Base-by-base conservation (phyloP, 2,113 vertebrate species). In the Proterorhinus semilunaris region DNA sequence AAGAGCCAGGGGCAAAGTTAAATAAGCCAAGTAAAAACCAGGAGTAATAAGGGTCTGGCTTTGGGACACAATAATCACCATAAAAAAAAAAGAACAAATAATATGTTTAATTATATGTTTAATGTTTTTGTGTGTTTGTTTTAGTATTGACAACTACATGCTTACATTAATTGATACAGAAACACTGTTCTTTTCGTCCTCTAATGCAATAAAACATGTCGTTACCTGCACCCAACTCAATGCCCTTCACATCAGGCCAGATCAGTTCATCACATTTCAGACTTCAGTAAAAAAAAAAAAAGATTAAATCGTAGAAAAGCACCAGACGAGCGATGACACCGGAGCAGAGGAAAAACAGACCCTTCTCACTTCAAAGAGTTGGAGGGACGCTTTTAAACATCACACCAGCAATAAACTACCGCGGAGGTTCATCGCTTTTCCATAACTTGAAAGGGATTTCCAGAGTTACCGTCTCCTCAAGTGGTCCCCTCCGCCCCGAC, bases 311-410 rank as follows among this genome's bases (percentile, higher is more conserved):
- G 75, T 51, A 86, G 80, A 82, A 66, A 59, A 83, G 75, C 84
- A 90, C 72, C 74, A 84, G 79, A 67, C 66, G 50, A 84, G 75
- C 67, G 71, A 75, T 75, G 86, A 88, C 87, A 90, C 83, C 68
- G 61, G 44, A 49, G 65, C 78, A 65, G 89, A 91, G 71, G 83
- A 77, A 85, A 91, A 88, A 80, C 90, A 90, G 90, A 83, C 77
- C 78, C 42, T 54, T 67, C 83, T 87, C 80, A 89, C 90, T 90
- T 92, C 91, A 92, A 91, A 91, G 90, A 84, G 82, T 66, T 62
- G 51, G 57, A 68, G 72, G 80, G 85, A 79, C 74, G 86, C 86
- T 91, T 88, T 90, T 66, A 86, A 88, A 89, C 88, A 89, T 91
- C 81, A 83, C 83, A 87, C 86, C 51, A 48, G 86, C 85, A 86